A percentile compares a stretch with the other conserved stretches of the same genome.
Evolutionary conservation across 2,797 vertebrate species (phyloP).

Genomic region (Neosilurus mollespiculum): DNA sequence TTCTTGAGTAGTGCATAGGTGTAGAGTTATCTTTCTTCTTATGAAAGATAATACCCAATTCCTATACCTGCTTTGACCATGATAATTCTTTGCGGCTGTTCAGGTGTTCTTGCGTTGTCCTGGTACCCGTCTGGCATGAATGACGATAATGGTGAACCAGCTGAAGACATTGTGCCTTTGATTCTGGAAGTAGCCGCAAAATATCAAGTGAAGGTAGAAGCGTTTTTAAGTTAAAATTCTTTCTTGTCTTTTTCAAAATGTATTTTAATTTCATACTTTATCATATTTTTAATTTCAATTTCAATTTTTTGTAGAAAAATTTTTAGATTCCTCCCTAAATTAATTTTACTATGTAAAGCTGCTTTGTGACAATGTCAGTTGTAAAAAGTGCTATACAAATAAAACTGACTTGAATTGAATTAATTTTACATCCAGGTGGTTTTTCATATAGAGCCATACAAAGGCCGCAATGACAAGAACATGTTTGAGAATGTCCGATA

Average conservation of each 20-base stretch:
- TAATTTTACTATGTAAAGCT: too few relatives aligned
- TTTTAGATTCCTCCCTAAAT: too few relatives aligned
- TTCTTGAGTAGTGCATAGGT: neutral
- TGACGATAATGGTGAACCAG: slow-evolving; percentile 87
- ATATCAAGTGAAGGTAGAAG: slow-evolving; percentile 86
- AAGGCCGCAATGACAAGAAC: slow-evolving; percentile 83
- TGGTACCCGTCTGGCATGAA: slow-evolving; percentile 88
- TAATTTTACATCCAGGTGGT: slow-evolving; percentile 72
- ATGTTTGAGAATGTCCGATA: slow-evolving; percentile 89
- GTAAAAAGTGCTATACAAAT: too few relatives aligned
- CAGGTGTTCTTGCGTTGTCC: slow-evolving; percentile 91
- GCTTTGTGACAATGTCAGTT: too few relatives aligned
- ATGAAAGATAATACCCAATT: neutral
- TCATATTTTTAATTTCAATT: neutral
- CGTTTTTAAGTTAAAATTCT: neutral
- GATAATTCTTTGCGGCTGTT: slow-evolving; percentile 19
- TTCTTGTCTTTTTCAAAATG: too few relatives aligned
- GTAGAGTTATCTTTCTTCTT: neutral
- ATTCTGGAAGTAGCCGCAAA: slow-evolving; percentile 89
- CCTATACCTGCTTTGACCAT: neutral
- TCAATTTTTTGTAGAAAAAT: neutral
- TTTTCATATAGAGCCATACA: slow-evolving; percentile 95
- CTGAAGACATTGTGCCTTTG: slow-evolving; percentile 82
- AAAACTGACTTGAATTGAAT: too few relatives aligned
- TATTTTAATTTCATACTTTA: neutral